phyloP scores from a whole-genome alignment of 2,113 vertebrate species.

The Capra hircus region DNA sequence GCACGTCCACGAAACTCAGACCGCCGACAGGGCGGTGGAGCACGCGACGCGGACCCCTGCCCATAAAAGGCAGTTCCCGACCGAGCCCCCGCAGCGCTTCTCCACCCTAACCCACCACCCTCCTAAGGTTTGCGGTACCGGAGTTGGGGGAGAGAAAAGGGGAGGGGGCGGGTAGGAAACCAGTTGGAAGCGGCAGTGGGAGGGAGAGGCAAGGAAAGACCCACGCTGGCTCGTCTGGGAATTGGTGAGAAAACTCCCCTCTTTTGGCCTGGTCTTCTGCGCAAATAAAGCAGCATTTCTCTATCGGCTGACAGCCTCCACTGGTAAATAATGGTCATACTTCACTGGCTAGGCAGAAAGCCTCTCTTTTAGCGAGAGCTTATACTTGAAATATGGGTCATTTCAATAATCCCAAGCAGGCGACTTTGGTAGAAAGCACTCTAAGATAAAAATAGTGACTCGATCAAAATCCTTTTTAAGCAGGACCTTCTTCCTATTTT shows the following conservation, averaged over 20 bases:
- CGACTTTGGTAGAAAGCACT: conserved; percentile 80
- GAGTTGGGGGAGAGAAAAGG: not conserved
- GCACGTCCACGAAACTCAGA: not conserved
- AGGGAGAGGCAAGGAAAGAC: conserved; percentile 59
- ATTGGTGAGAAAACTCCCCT: conserved; percentile 73
- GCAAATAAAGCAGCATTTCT: conserved; percentile 70
- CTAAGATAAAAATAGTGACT: conserved; percentile 46
- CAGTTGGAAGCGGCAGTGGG: not conserved
- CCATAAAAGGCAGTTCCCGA: not conserved
- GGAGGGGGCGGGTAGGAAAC: not conserved
- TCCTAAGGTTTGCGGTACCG: not conserved
- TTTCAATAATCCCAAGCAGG: conserved; percentile 72
- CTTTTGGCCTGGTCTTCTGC: conserved; percentile 49
- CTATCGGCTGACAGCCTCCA: conserved; percentile 74
- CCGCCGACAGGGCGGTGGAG: not conserved
- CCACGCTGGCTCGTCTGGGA: conserved; percentile 59
- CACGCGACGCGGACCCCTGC: too few species aligned
- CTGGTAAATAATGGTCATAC: conserved; percentile 78
- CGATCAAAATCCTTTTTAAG: conserved; percentile 15
- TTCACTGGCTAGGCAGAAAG: conserved; percentile 75
- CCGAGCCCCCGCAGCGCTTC: not conserved
- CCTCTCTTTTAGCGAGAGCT: conserved; percentile 70
- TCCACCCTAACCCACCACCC: not conserved
- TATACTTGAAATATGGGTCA: conserved; percentile 75
- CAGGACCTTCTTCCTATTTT: not conserved